These are phyloP conservation scores for Chinchilla lanigera DNA, from an alignment of 2,113 vertebrate species.

Conservation along the genomic window DNA sequence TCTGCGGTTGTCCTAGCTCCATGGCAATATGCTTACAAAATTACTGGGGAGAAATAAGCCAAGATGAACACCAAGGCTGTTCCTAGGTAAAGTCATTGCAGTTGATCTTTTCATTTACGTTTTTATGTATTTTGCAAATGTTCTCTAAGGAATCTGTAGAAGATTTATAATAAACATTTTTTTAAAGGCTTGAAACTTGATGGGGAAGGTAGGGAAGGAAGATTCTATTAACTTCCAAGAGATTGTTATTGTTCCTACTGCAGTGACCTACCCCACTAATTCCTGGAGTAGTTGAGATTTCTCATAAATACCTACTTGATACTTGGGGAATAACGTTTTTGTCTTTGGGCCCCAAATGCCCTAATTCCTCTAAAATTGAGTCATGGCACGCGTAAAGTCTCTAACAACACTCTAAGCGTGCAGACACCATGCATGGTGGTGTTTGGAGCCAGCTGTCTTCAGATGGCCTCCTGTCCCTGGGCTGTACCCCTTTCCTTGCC, in stretches of 20 bases:
- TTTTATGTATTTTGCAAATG: neutral
- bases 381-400: neutral
- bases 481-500: too few relatives aligned
- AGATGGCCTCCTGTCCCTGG: neutral
- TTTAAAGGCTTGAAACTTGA: neutral
- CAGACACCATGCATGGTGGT: rapidly evolving
- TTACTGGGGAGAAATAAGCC: neutral
- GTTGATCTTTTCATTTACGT: neutral
- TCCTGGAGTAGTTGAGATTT: conserved; percentile 48
- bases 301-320: neutral
- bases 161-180: neutral
- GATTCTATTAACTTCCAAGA: neutral
- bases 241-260: neutral
- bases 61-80: neutral
- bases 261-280: neutral
- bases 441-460: neutral
- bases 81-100: neutral
- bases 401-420: neutral
- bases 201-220: neutral
- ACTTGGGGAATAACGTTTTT: neutral
- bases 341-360: neutral
- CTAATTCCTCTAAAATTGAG: neutral
- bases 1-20: neutral
- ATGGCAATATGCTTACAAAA: neutral
- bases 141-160: neutral